Conservation (phyloP, 1,140 invertebrate species). For the Procambarus virginalis region DNA sequence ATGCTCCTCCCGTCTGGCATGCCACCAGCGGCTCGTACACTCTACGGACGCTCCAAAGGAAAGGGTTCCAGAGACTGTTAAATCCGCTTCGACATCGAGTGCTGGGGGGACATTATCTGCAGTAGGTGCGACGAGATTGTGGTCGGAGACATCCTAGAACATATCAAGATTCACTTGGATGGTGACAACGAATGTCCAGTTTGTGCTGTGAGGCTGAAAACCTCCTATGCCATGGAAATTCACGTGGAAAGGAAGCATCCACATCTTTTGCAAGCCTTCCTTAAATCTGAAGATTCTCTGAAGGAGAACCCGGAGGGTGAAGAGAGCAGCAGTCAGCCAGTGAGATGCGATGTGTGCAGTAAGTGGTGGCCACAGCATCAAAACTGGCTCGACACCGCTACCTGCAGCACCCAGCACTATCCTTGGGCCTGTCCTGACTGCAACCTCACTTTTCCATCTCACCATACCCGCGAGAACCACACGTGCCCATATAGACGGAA, state of each 20-base stretch:
- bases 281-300: constrained; percentile 25
- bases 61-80: not conserved
- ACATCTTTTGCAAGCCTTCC: constrained; percentile 22
- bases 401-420: constrained; percentile 53
- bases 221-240: not conserved
- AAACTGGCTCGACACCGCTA: constrained; percentile 42
- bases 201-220: constrained; percentile 29
- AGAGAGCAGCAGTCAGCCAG: not conserved
- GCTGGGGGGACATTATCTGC: constrained; percentile 8
- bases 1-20: constrained; percentile 36
- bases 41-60: not conserved
- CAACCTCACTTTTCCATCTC: constrained; percentile 21
- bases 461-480: constrained; percentile 21
- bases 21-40: constrained; percentile 47
- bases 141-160: not conserved
- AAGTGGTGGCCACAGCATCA: constrained; percentile 26
- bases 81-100: not conserved
- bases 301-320: constrained; percentile 13
- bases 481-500: constrained; percentile 10
- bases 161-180: constrained; percentile 25
- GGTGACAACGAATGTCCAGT: constrained; percentile 43
- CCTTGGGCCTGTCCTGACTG: constrained; percentile 44
- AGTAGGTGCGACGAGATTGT: constrained; percentile 5
- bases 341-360: constrained; percentile 52
- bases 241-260: constrained; percentile 35